A percentile compares a stretch with the other conserved stretches of the same genome.
Evolutionary conservation across 2,797 vertebrate species (phyloP).

Genomic region (Sebastes matsubarae): DNA sequence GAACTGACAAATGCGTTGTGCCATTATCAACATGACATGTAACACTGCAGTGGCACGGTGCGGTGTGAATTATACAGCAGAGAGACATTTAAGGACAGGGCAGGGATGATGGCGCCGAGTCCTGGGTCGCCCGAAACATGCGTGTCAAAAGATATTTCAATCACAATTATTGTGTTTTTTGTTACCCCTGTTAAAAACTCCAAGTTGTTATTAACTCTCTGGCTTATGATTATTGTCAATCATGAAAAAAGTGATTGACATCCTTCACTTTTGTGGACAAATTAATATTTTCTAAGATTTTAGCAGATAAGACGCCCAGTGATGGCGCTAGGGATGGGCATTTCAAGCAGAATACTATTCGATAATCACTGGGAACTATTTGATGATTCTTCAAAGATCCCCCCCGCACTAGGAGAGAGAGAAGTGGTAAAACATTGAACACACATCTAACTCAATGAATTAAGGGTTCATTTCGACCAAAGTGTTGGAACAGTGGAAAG

Average conservation of each 20-base stretch:
- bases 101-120: slow-evolving; percentile 41
- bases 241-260: slow-evolving; percentile 13
- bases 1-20: slow-evolving; percentile 70
- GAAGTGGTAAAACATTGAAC: too few relatives aligned
- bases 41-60: slow-evolving; percentile 47
- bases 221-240: not conserved
- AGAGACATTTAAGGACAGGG: slow-evolving; percentile 48
- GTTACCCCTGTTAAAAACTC: slow-evolving; percentile 25
- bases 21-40: slow-evolving; percentile 53
- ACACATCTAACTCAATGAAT: too few relatives aligned
- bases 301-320: not conserved
- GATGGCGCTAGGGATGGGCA: too few relatives aligned
- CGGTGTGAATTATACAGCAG: slow-evolving; percentile 68
- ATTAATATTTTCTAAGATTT: not conserved
- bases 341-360: too few relatives aligned
- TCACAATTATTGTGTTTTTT: slow-evolving; percentile 78
- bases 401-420: too few relatives aligned
- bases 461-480: too few relatives aligned
- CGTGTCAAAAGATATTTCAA: slow-evolving; percentile 77
- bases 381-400: too few relatives aligned
- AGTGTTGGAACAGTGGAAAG: too few relatives aligned
- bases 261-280: slow-evolving; percentile 30
- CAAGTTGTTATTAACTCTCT: slow-evolving; percentile 28
- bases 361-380: too few relatives aligned
- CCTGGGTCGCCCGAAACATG: slow-evolving; percentile 42